A percentile compares a stretch with the other conserved stretches of the same genome.
Conservation (phyloP, 2,888 invertebrate species). For the Molanna angustata region DNA sequence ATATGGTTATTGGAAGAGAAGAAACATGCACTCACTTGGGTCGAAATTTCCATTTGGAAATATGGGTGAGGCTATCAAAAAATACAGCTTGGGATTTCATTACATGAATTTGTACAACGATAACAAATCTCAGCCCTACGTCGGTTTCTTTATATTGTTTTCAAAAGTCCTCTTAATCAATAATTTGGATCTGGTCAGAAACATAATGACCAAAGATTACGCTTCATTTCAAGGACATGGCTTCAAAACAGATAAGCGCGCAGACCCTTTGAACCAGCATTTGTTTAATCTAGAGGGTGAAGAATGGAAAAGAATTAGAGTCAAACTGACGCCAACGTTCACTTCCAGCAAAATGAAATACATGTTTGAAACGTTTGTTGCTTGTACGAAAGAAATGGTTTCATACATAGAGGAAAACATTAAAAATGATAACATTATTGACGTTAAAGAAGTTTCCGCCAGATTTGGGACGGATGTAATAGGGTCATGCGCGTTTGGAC, state of each 20-base stretch:
- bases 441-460: not conserved
- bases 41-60: slow-evolving; percentile 6
- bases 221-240: slow-evolving; percentile 14
- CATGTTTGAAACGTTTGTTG: slow-evolving; percentile 19
- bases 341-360: slow-evolving; percentile 27
- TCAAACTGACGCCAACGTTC: slow-evolving; percentile 25
- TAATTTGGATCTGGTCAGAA: slow-evolving; percentile 15
- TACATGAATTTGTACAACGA: slow-evolving; percentile 4
- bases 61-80: not conserved
- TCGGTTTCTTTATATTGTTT: slow-evolving; percentile 1
- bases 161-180: slow-evolving; percentile 13
- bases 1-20: slow-evolving; percentile 13
- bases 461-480: slow-evolving; percentile 4
- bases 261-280: slow-evolving; percentile 10
- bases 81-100: not conserved
- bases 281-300: slow-evolving; percentile 20
- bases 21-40: slow-evolving; percentile 6
- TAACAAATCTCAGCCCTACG: slow-evolving; percentile 12
- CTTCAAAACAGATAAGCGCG: slow-evolving; percentile 1
- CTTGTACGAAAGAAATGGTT: slow-evolving; percentile 9
- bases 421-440: not conserved
- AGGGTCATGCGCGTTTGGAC: slow-evolving; percentile 1
- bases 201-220: slow-evolving; percentile 14
- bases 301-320: slow-evolving; percentile 20
- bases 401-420: not conserved